phyloP scores from a whole-genome alignment of 1,140 invertebrate genomes.

The Zaprionus inermis region DNA sequence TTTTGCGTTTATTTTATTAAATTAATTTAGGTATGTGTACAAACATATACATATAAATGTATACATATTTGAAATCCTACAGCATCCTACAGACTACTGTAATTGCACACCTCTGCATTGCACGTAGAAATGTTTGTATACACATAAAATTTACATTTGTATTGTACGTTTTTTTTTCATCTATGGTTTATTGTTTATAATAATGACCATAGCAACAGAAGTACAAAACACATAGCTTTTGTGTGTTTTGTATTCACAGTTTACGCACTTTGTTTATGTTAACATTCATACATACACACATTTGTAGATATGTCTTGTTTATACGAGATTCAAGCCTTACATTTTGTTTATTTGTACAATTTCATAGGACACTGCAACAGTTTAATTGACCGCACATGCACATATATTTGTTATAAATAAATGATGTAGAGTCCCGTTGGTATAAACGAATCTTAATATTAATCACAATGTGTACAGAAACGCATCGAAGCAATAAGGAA shows the following conservation, averaged over 20 bases:
- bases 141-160: neutral
- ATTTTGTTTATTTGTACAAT: slow-evolving; percentile 43
- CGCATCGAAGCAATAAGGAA: slow-evolving; percentile 39
- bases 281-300: slow-evolving; percentile 20
- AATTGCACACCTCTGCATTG: neutral
- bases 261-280: slow-evolving; percentile 1
- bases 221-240: neutral
- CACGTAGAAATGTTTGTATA: neutral
- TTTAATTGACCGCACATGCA: slow-evolving; percentile 20
- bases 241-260: neutral
- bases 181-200: neutral
- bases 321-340: slow-evolving; percentile 18
- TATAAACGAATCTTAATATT: slow-evolving; percentile 22
- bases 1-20: neutral
- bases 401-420: slow-evolving; percentile 21
- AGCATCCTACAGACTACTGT: neutral
- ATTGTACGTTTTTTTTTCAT: neutral
- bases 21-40: neutral
- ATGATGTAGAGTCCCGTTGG: slow-evolving; percentile 14
- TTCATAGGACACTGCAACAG: slow-evolving; percentile 35
- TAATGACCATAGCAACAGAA: neutral
- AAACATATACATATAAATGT: neutral
- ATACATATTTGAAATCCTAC: neutral
- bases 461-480: slow-evolving; percentile 39
- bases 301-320: slow-evolving; percentile 28